Conservation (phyloP, 2,888 invertebrate genomes). For the Galeopsomyia nigrocyanea region DNA sequence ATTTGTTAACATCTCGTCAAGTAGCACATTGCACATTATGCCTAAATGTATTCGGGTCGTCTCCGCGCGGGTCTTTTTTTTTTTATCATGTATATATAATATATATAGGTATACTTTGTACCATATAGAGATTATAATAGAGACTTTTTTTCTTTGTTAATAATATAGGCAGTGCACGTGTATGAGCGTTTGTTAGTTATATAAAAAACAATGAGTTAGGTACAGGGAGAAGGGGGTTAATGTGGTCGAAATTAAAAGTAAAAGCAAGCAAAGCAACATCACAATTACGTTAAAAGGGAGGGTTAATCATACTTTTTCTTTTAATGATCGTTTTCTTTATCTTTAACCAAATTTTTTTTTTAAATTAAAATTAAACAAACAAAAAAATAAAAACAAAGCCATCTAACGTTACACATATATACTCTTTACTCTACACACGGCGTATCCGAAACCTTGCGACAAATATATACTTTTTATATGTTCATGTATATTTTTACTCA, state of each 20-base stretch:
- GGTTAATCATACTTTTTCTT: no score
- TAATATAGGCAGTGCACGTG: conserved; percentile 58
- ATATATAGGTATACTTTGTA: no score
- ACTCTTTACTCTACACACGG: conserved; percentile 38
- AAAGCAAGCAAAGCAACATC: conserved; percentile 64
- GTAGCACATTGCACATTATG: conserved; percentile 51
- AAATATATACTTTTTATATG: not conserved
- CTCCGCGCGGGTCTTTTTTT: conserved; percentile 20
- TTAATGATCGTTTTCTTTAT: not conserved
- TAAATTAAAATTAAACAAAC: conserved; percentile 38
- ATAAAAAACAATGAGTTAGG: conserved; percentile 60
- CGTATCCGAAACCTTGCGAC: conserved; percentile 19
- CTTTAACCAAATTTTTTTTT: no score
- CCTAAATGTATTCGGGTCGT: conserved; percentile 29
- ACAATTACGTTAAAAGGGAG: conserved; percentile 53
- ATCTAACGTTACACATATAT: conserved; percentile 43
- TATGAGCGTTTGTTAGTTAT: conserved; percentile 60
- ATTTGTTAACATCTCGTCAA: conserved; percentile 31
- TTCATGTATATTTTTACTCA: not conserved
- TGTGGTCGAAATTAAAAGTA: conserved; percentile 66
- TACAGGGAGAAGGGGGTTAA: conserved; percentile 66
- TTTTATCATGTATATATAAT: not conserved
- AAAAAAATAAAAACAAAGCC: conserved; percentile 52
- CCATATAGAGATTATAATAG: no score
- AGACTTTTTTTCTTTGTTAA: conserved; percentile 32